A percentile compares a stretch with the other conserved stretches of the same genome.
These are phyloP conservation scores for Brachynemurus nebulosus DNA, from an alignment of 2,888 invertebrate species.

Conservation along the genomic window DNA sequence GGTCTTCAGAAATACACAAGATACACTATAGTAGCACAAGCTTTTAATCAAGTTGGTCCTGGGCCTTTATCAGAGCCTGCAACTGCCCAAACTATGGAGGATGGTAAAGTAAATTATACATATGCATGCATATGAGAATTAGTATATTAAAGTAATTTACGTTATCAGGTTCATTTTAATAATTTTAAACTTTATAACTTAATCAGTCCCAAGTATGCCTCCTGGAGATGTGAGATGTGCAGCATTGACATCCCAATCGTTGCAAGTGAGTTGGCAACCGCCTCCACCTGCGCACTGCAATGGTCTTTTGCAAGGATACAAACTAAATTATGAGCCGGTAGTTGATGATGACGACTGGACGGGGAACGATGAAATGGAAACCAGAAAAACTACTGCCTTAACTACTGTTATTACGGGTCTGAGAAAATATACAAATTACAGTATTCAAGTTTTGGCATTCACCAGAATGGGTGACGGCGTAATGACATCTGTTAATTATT, in stretches of 20 bases:
- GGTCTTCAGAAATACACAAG: conserved; percentile 50
- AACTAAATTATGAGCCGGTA: conserved; percentile 52
- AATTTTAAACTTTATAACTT: too few relatives aligned
- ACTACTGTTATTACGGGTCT: conserved; percentile 56
- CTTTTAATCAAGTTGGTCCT: conserved; percentile 59
- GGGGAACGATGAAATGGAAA: conserved; percentile 41
- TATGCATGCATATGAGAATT: background rate
- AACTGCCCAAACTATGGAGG: conserved; percentile 57
- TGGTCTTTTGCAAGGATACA: conserved; percentile 64
- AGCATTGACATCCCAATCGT: conserved; percentile 56
- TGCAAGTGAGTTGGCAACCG: conserved; percentile 70
- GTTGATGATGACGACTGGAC: conserved; percentile 35
- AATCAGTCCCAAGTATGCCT: conserved; percentile 64
- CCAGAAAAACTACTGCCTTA: conserved; percentile 51
- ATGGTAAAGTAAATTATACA: conserved; percentile 35
- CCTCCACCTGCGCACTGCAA: conserved; percentile 58
- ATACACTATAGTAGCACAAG: conserved; percentile 55
- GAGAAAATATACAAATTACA: conserved; percentile 67
- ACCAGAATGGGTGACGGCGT: conserved; percentile 67
- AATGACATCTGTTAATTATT: conserved; percentile 49
- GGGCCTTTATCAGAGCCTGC: conserved; percentile 56
- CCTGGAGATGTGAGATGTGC: conserved; percentile 65
- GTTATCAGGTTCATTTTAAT: conserved; percentile 1
- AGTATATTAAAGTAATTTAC: background rate
- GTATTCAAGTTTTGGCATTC: conserved; percentile 63